These are phyloP conservation scores for Pachypanchax playfairii DNA, from an alignment of 2,113 vertebrate genomes.

Conservation along the genomic window DNA sequence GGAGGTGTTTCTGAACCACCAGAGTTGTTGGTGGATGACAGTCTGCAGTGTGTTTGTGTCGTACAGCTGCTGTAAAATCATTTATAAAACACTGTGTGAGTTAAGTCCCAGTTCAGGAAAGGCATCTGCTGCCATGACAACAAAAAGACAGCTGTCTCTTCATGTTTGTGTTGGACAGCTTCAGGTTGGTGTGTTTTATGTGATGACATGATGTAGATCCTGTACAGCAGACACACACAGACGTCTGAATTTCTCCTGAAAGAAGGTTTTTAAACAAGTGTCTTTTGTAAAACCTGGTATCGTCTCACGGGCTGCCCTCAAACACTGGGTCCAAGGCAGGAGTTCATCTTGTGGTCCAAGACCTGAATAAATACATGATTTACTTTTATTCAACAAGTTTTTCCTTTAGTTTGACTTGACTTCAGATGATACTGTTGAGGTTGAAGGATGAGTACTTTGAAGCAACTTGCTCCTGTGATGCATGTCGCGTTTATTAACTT, in stretches of 20 bases:
- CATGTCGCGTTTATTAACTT: not conserved
- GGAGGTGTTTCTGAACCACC: slow-evolving; percentile 44
- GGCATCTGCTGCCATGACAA: slow-evolving; percentile 43
- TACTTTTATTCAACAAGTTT: not conserved
- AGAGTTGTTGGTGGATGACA: slow-evolving; percentile 27
- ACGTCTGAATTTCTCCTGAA: no score
- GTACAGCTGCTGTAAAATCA: slow-evolving; percentile 46
- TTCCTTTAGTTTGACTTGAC: no score
- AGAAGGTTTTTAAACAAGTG: no score
- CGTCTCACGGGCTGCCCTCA: not conserved
- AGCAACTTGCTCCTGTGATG: not conserved
- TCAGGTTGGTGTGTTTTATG: not conserved
- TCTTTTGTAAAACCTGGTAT: slow-evolving; percentile 7
- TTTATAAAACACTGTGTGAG: slow-evolving; percentile 29
- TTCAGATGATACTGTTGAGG: no score
- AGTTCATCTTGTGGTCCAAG: slow-evolving; percentile 29
- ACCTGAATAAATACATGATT: not conserved
- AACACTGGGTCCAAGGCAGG: slow-evolving; percentile 1
- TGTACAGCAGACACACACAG: no score
- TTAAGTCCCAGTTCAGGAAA: slow-evolving; percentile 21
- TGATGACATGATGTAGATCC: not conserved
- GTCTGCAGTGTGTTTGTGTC: slow-evolving; percentile 40
- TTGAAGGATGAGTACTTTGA: not conserved
- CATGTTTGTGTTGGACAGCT: not conserved
- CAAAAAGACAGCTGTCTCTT: slow-evolving; percentile 36